These are phyloP conservation scores for Mantis religiosa DNA, from an alignment of 2,888 invertebrate species.

Conservation along the genomic window DNA sequence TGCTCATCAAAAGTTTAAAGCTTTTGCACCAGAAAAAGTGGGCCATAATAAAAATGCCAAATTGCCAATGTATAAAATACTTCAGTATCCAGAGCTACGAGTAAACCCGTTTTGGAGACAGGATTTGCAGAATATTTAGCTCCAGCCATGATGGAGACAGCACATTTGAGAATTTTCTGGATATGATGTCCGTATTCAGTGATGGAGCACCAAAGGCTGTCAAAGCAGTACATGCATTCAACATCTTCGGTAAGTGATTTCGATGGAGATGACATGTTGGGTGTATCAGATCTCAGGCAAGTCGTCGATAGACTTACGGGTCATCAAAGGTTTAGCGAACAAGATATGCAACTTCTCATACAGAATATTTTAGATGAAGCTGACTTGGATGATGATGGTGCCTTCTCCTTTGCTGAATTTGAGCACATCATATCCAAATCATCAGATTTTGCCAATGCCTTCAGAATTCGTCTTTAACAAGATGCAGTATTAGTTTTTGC, in stretches of 20 bases:
- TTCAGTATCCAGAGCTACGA: slow-evolving; percentile 80
- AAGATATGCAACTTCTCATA: slow-evolving; percentile 73
- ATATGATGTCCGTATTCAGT: slow-evolving; percentile 95
- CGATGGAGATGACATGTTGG: slow-evolving; percentile 90
- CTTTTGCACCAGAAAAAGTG: slow-evolving; percentile 83
- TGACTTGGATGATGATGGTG: slow-evolving; percentile 90
- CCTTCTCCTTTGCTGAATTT: slow-evolving; percentile 90
- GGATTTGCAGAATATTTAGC: slow-evolving; percentile 89
- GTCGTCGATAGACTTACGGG: slow-evolving; percentile 78
- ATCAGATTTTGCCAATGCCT: slow-evolving; percentile 78
- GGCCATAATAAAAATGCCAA: slow-evolving; percentile 85
- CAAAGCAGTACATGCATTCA: slow-evolving; percentile 92
- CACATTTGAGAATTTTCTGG: slow-evolving; percentile 92
- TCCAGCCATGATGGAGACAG: slow-evolving; percentile 86
- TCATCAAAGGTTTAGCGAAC: slow-evolving; percentile 63
- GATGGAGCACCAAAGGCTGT: slow-evolving; percentile 86
- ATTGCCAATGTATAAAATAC: slow-evolving; percentile 76
- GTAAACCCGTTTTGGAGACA: slow-evolving; percentile 89
- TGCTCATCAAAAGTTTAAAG: slow-evolving; percentile 86
- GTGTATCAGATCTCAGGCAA: slow-evolving; percentile 74
- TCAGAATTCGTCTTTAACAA: slow-evolving; percentile 53
- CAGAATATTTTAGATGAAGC: slow-evolving; percentile 87
- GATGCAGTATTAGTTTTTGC: background rate
- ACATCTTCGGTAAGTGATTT: slow-evolving; percentile 89
- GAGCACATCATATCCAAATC: slow-evolving; percentile 93